Evolutionary conservation across 1,140 invertebrate species (phyloP).

Genomic region (Proctacanthus coquilletti): DNA sequence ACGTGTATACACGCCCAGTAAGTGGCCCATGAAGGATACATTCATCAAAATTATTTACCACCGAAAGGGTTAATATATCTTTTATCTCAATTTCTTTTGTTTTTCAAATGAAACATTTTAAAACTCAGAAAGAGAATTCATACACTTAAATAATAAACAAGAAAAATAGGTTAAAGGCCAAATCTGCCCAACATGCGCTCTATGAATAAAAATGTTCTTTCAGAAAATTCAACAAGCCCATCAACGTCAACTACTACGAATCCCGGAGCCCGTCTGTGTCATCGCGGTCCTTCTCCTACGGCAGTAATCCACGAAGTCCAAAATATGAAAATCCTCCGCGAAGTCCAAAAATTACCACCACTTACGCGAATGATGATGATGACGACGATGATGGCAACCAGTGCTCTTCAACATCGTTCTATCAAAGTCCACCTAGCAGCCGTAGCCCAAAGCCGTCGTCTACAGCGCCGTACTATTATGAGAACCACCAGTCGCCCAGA

Average conservation of each 20-base stretch:
- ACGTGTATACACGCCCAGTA: too few species aligned
- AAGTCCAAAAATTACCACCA: conserved; percentile 26
- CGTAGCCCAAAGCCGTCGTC: conserved; percentile 7
- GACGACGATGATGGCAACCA: conserved; percentile 9
- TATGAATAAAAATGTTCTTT: neutral
- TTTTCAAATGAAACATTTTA: too few species aligned
- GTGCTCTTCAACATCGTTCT: conserved; percentile 18
- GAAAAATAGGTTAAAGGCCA: too few species aligned
- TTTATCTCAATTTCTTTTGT: too few species aligned
- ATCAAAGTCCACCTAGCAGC: conserved; percentile 22
- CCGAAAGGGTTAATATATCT: too few species aligned
- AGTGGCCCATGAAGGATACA: too few species aligned
- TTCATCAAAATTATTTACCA: too few species aligned
- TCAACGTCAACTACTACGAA: neutral
- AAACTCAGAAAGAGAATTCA: too few species aligned
- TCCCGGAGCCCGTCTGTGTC: neutral
- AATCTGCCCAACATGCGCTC: too few species aligned
- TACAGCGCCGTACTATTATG: neutral
- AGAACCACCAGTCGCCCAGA: conserved; percentile 3
- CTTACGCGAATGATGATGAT: conserved; percentile 23
- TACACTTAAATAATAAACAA: too few species aligned
- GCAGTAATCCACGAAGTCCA: conserved; percentile 5
- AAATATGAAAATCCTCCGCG: conserved; percentile 13
- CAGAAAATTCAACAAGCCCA: neutral
- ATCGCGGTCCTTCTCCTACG: neutral